A percentile compares a stretch with the other conserved stretches of the same genome.
These are phyloP conservation scores for Syrphus vitripennis DNA, from an alignment of 2,888 invertebrate genomes.

Conservation along the genomic window DNA sequence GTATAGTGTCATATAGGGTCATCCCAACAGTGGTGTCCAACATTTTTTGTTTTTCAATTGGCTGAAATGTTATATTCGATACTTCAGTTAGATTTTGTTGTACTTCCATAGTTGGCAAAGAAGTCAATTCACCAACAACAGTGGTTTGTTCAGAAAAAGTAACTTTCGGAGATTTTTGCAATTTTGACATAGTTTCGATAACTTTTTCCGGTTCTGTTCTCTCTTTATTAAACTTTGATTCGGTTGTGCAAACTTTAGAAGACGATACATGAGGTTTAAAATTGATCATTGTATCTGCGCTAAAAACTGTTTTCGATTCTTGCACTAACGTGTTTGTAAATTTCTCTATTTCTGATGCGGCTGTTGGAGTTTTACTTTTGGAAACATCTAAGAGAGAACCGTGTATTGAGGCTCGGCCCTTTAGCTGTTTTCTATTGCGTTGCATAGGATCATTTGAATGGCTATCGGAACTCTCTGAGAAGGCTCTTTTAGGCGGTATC, in stretches of 20 bases:
- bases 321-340: not conserved
- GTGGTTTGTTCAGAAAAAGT: slow-evolving; percentile 77
- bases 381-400: not conserved
- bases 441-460: slow-evolving; percentile 1
- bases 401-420: slow-evolving; percentile 42
- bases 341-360: not conserved
- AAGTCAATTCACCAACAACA: slow-evolving; percentile 73
- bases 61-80: not conserved
- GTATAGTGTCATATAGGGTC: slow-evolving; percentile 76
- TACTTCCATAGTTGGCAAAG: slow-evolving; percentile 58
- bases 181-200: not conserved
- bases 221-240: slow-evolving; percentile 57
- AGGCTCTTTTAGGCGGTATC: not conserved
- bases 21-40: slow-evolving; percentile 78
- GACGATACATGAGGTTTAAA: slow-evolving; percentile 77
- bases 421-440: not conserved
- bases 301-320: not conserved
- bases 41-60: slow-evolving; percentile 47
- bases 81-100: slow-evolving; percentile 12
- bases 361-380: not conserved
- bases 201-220: not conserved
- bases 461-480: slow-evolving; percentile 37
- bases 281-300: slow-evolving; percentile 65
- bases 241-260: slow-evolving; percentile 75
- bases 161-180: slow-evolving; percentile 21